Evolutionary conservation across 2,113 vertebrate species (phyloP).

Genomic region (Otocyon megalotis): DNA sequence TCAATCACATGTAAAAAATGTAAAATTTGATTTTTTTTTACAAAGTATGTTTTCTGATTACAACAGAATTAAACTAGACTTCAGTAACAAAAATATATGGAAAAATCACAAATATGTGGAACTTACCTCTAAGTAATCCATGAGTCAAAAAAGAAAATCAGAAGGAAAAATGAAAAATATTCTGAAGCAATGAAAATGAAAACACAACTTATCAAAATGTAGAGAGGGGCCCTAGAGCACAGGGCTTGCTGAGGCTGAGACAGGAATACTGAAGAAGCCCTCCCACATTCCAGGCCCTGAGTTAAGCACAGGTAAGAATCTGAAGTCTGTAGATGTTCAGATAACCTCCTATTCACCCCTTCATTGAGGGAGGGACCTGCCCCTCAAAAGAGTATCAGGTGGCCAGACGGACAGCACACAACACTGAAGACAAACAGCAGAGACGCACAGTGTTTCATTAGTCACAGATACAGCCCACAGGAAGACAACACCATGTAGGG

Average conservation of each 20-base stretch:
- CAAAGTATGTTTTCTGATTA: neutral
- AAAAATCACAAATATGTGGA: neutral
- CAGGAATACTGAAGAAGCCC: neutral
- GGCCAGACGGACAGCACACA: neutral
- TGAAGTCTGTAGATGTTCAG: neutral
- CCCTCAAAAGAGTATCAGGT: neutral
- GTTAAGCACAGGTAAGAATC: neutral
- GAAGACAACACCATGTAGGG: neutral
- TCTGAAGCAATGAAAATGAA: neutral
- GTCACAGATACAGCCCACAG: neutral
- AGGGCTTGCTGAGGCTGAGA: neutral
- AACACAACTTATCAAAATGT: neutral
- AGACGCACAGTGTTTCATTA: neutral
- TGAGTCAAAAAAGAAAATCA: neutral
- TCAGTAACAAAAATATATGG: neutral
- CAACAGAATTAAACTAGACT: neutral
- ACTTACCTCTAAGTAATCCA: constrained; percentile 4
- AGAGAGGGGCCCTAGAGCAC: neutral
- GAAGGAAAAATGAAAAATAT: neutral
- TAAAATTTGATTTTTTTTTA: neutral
- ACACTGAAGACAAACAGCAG: neutral
- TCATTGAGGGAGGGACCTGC: neutral
- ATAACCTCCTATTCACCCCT: neutral
- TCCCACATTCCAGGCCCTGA: neutral
- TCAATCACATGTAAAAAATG: neutral